Percentiles rank a stretch among this genome's conserved stretches.
Evolutionary conservation across 2,797 vertebrate species (phyloP).

Genomic region (Eulemur coronatus): DNA sequence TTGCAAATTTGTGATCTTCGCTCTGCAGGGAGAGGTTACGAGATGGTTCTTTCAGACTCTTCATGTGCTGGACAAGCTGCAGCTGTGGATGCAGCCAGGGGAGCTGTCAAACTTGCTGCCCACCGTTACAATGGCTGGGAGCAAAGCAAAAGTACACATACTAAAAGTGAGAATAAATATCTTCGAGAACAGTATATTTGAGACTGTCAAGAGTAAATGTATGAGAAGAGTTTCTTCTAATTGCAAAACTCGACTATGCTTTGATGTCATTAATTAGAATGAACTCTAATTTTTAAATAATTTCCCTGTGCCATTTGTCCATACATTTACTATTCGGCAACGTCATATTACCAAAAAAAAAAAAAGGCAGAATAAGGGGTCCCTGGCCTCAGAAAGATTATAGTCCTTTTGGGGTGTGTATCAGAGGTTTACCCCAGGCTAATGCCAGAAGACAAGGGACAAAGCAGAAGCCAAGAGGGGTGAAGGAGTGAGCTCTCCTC

Average conservation of each 20-base stretch:
- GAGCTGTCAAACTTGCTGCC: not conserved
- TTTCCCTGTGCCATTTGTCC: not conserved
- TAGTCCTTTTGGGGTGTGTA: no score
- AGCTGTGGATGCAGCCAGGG: no score
- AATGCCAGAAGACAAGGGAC: not conserved
- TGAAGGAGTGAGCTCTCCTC: not conserved
- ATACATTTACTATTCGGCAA: not conserved
- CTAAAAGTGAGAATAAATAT: not conserved
- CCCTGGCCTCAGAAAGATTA: no score
- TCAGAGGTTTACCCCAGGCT: not conserved
- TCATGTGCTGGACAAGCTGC: fast-evolving
- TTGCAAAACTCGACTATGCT: not conserved
- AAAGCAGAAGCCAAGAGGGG: not conserved
- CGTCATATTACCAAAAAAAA: not conserved
- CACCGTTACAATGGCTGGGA: not conserved
- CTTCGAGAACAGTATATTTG: not conserved
- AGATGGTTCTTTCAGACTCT: not conserved
- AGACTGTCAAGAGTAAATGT: not conserved
- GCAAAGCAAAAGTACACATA: not conserved
- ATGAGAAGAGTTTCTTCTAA: not conserved
- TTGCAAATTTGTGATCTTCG: not conserved
- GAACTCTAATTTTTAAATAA: not conserved
- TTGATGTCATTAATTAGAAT: not conserved
- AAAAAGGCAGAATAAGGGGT: not conserved
- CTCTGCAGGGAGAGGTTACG: not conserved